Conservation (phyloP, 2,888 invertebrate species). For the Galerucella nymphaeae region DNA sequence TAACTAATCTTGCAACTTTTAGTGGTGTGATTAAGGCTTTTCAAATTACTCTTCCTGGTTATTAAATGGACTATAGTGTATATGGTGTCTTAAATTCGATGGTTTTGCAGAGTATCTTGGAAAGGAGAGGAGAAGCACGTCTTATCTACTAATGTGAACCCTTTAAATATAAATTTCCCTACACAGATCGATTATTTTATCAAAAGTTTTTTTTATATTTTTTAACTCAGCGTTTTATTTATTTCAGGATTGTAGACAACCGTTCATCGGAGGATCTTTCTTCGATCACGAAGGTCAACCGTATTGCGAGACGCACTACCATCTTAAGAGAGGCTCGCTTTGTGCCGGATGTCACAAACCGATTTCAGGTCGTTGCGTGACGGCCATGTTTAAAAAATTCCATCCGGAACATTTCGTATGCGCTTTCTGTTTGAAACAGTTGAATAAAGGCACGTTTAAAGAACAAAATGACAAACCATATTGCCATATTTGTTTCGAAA, state of each 20-base stretch:
- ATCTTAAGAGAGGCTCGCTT: slow-evolving; percentile 94
- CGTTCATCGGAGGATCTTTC: slow-evolving; percentile 97
- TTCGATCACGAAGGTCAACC: slow-evolving; percentile 98
- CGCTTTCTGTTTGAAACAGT: slow-evolving; percentile 97
- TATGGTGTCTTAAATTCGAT: too few species aligned
- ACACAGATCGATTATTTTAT: too few species aligned
- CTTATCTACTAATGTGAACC: too few species aligned
- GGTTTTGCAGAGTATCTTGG: too few species aligned
- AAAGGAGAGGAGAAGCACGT: too few species aligned
- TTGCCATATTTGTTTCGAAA: slow-evolving; percentile 97
- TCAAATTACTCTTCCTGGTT: too few species aligned
- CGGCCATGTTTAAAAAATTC: slow-evolving; percentile 98
- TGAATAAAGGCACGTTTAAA: slow-evolving; percentile 99
- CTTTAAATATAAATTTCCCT: too few species aligned
- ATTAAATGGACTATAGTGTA: too few species aligned
- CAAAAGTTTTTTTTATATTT: too few species aligned
- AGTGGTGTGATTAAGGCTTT: too few species aligned
- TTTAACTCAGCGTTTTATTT: too few species aligned
- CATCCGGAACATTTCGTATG: slow-evolving; percentile 99
- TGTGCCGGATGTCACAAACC: slow-evolving; percentile 99
- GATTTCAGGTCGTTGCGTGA: slow-evolving; percentile 97
- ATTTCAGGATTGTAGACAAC: slow-evolving; percentile 93
- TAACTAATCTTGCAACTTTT: too few species aligned
- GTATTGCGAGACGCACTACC: slow-evolving; percentile 99
- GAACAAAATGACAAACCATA: slow-evolving; percentile 99